Evolutionary conservation across 2,888 invertebrate genomes (phyloP), one percentile per base, ranked within the genome.

Genomic region (Coelinius sp.): DNA sequence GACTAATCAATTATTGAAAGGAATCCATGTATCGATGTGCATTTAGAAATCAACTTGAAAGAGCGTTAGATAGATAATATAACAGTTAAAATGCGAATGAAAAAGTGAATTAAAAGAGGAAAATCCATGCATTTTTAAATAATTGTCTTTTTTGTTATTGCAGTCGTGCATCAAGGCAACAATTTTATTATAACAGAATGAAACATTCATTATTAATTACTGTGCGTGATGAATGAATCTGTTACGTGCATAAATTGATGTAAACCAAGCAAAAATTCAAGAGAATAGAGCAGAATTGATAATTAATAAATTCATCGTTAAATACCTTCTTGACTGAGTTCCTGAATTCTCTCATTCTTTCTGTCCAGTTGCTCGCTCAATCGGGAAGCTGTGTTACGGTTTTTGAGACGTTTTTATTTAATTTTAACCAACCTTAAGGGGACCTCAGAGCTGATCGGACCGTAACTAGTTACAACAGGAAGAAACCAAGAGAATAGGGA

Each of bases 341-440:
- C 91, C 68, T 90, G 89, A 49, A 95, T 92, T 75, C 91, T 90
- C 64, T 93, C 92, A 3, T 92, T 90, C 83, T 94, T 94, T 17
- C 91, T 92, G 83, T 97, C 96, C 53, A 98, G 90, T 86, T 97
- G 95, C 85, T 96, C 95, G 41, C 94, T 94, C 1, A 98, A 90
- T 73, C 97, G 90, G 0, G 94, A 91, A 0, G 97, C 97, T n/a
- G n/a, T n/a, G n/a, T n/a, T n/a, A n/a, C n/a, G n/a, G n/a, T n/a
- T n/a, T n/a, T n/a, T n/a, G n/a, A n/a, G n/a, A n/a, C n/a, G n/a
- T n/a, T n/a, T n/a, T n/a, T n/a, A n/a, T n/a, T n/a, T n/a, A n/a
- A n/a, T n/a, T n/a, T n/a, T n/a, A n/a, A n/a, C n/a, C n/a, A n/a
- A n/a, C n/a, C n/a, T n/a, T n/a, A n/a, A n/a, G n/a, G n/a, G n/a